Percentiles rank a stretch among this genome's conserved stretches.
Conservation (phyloP, 1,140 invertebrate genomes). For the Bemisia tabaci region DNA sequence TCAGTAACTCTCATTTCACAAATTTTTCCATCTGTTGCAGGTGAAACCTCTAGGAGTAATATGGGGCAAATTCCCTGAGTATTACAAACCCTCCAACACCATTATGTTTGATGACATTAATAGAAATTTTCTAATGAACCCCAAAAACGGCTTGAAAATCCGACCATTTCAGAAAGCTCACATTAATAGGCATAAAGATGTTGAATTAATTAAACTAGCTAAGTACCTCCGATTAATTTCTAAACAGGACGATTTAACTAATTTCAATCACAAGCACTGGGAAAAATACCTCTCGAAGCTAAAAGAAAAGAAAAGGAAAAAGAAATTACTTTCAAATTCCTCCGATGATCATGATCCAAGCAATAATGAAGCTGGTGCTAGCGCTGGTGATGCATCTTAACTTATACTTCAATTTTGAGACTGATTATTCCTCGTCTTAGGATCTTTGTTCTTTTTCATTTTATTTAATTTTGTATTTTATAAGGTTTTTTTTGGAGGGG, state of each 20-base stretch:
- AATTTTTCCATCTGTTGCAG: conserved; percentile 36
- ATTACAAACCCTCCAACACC: conserved; percentile 79
- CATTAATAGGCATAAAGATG: conserved; percentile 67
- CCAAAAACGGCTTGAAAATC: conserved; percentile 82
- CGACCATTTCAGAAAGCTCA: conserved; percentile 82
- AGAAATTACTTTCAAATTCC: not conserved
- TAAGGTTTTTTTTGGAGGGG: too few relatives aligned
- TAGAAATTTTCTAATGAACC: conserved; percentile 96
- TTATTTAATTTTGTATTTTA: too few relatives aligned
- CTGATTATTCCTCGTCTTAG: too few relatives aligned
- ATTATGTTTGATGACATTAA: conserved; percentile 98
- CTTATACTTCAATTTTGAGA: too few relatives aligned
- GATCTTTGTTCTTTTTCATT: too few relatives aligned
- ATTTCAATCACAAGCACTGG: conserved; percentile 82
- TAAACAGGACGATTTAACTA: conserved; percentile 64
- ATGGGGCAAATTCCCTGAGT: conserved; percentile 88
- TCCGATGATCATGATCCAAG: not conserved
- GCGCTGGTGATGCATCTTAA: not conserved
- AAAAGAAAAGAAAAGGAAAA: conserved; percentile 10
- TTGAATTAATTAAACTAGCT: conserved; percentile 67
- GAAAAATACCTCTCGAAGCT: conserved; percentile 49
- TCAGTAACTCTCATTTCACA: too few relatives aligned
- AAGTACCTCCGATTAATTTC: conserved; percentile 79
- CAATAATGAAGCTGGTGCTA: not conserved
- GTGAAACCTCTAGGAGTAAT: conserved; percentile 93